Evolutionary conservation across 1,140 invertebrate species (phyloP).

Genomic region (Sarcophaga peregrina): DNA sequence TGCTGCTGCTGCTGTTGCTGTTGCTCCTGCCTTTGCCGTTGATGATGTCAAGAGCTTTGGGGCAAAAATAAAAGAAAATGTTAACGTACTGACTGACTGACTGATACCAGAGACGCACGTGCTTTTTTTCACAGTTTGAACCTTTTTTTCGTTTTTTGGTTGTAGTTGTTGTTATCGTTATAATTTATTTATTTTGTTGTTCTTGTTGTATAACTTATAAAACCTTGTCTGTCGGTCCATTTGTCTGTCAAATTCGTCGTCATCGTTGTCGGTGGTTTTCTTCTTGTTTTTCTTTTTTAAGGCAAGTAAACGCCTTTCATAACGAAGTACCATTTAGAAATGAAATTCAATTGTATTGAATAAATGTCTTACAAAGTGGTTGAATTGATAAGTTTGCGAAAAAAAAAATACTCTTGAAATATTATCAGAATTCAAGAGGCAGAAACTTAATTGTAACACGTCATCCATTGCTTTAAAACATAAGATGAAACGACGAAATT

Average conservation of each 20-base stretch:
- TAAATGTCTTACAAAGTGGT: background rate
- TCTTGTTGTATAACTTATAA: no score
- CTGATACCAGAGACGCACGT: slow-evolving; percentile 16
- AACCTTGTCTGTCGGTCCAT: background rate
- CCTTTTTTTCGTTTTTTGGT: no score
- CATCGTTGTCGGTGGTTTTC: background rate
- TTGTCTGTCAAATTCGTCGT: background rate
- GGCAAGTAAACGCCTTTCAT: background rate
- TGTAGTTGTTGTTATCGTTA: background rate
- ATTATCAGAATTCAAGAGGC: no score
- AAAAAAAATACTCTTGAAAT: no score
- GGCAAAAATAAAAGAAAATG: slow-evolving; percentile 17
- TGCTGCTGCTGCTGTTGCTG: background rate
- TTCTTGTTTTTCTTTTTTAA: background rate
- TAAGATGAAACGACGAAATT: no score
- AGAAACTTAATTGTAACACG: no score
- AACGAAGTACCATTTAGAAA: slow-evolving; percentile 6
- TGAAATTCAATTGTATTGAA: slow-evolving; percentile 16
- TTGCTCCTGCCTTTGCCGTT: background rate
- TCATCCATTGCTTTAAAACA: no score
- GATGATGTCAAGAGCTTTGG: background rate
- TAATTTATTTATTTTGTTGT: no score
- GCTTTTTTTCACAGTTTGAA: background rate
- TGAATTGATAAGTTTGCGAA: background rate
- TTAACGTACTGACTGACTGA: background rate